Conservation (phyloP, 1,140 invertebrate genomes). For the Himalopsyche phryganea region DNA sequence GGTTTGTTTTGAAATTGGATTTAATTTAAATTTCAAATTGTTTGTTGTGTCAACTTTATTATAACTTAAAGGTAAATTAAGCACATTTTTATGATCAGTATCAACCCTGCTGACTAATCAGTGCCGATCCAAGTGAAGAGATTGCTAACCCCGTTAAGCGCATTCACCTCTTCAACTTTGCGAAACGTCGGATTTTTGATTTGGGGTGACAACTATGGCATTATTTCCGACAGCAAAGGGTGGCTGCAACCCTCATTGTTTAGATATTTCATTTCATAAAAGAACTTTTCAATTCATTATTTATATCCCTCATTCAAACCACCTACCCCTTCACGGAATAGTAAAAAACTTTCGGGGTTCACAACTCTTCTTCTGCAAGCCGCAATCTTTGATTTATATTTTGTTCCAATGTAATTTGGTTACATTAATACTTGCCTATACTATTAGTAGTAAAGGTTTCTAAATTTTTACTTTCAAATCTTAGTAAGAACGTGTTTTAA, state of each 20-base stretch:
- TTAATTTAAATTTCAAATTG: no score
- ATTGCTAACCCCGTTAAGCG: slow-evolving; percentile 7
- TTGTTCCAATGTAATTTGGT: no score
- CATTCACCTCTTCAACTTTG: slow-evolving; percentile 8
- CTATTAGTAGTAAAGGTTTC: no score
- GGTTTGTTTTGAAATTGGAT: no score
- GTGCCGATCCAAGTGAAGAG: slow-evolving; percentile 10
- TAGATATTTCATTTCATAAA: slow-evolving; percentile 25
- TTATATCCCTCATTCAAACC: slow-evolving; percentile 31
- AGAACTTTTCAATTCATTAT: slow-evolving; percentile 34
- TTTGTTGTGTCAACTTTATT: no score
- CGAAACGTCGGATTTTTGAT: slow-evolving; percentile 19
- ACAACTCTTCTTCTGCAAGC: slow-evolving; percentile 1
- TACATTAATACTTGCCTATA: no score
- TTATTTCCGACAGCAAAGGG: slow-evolving; percentile 26
- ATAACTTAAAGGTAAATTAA: no score
- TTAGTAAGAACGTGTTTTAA: no score
- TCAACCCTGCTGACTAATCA: no score
- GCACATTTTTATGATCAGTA: no score
- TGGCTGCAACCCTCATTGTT: slow-evolving; percentile 25
- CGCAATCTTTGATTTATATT: no score
- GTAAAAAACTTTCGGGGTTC: slow-evolving; percentile 24
- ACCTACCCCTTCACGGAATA: slow-evolving; percentile 29
- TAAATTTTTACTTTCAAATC: no score
- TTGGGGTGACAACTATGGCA: slow-evolving; percentile 31